These are phyloP conservation scores for Brachirus orientalis DNA, from an alignment of 2,113 vertebrate genomes.

Conservation along the genomic window DNA sequence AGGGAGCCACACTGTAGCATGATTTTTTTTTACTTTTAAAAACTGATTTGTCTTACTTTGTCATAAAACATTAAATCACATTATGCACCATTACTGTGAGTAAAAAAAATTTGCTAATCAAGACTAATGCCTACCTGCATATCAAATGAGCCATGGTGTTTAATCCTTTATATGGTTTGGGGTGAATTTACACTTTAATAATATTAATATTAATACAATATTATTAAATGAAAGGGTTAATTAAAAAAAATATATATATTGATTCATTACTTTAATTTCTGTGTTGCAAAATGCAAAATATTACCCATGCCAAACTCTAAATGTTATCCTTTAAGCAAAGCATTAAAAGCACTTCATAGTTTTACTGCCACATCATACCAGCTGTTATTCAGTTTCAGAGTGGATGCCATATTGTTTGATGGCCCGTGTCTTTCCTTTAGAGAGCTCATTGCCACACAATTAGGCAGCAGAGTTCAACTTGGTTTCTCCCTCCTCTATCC, in stretches of 20 bases:
- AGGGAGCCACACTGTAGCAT: too few relatives aligned
- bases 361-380: slow-evolving; percentile 12
- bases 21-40: background rate
- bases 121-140: too few relatives aligned
- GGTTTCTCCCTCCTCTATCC: background rate
- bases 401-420: slow-evolving; percentile 17
- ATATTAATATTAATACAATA: background rate
- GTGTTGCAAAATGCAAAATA: background rate
- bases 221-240: background rate
- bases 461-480: slow-evolving; percentile 1
- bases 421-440: slow-evolving; percentile 10
- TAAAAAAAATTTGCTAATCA: slow-evolving; percentile 9
- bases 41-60: slow-evolving; percentile 71
- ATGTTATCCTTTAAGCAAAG: slow-evolving; percentile 5
- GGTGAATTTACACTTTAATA: too few relatives aligned
- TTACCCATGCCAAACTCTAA: background rate
- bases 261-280: background rate
- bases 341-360: background rate
- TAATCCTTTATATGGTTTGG: too few relatives aligned
- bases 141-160: too few relatives aligned
- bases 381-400: slow-evolving; percentile 10
- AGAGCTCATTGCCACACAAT: slow-evolving; percentile 7
- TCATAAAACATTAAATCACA: slow-evolving; percentile 56
- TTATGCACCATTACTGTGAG: slow-evolving; percentile 59
- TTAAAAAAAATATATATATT: background rate